Base-by-base conservation (phyloP, 2,888 invertebrate species). In the Antheraea assamensis region DNA sequence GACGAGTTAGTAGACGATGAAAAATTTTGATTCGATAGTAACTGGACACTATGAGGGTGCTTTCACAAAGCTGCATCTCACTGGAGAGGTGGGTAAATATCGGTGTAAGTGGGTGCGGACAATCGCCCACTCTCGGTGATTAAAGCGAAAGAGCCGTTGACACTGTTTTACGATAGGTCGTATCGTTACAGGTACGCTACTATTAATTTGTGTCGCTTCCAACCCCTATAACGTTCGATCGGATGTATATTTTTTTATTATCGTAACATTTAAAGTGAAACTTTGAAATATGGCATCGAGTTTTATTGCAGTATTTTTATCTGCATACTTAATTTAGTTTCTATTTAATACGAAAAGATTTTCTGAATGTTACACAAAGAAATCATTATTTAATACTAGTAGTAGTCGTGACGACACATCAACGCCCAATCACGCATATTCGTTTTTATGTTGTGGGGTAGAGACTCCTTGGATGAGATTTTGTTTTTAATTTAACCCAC, bases 111-210 rank as follows among this genome's bases (percentile, higher is more conserved):
- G 90, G 89, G 86, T 35, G 86, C 89, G 88, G 88, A 91, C 93
- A 91, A 92, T 91, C 90, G 89, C 88, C 88, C 90, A 93, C 93
- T 94, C 92, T 90, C 91, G 85, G 92, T 94, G 93, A 94, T 94
- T 94, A 94, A 94, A 93, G 86, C 87, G 88, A 87, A 88, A 93
- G 90, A 92, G 92, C 87, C 89, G 90, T 91, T 91, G 92, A 93
- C 93, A 92, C 91, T 90, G 91, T 91, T 93, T 92, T 91, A 91
- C 89, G 90, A 91, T 86, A 88, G 85, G 80, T 82, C 85, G 82
- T 83, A 80, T 85, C 86, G 84, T 87, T 85, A 85, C 87, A 83
- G 83, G 81, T 79, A 84, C 83, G 84, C 88, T 91, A 88, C 88
- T 58, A 70, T 73, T 73, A 73, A 91, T 90, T 90, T 90, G 82